Conservation (phyloP, 2,888 invertebrate species). For the Taenaris catops region DNA sequence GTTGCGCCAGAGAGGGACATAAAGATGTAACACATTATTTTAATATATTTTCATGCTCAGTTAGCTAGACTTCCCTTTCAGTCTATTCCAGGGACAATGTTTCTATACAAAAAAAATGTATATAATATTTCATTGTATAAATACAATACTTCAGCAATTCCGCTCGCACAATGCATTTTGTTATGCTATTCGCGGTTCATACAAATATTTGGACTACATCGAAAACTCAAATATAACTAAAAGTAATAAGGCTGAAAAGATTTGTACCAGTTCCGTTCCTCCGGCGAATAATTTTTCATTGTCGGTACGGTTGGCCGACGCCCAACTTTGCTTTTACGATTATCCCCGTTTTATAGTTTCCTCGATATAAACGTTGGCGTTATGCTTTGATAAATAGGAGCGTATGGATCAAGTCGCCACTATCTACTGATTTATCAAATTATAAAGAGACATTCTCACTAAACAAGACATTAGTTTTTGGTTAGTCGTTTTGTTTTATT, state of each 20-base stretch:
- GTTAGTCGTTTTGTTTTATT: too few species aligned
- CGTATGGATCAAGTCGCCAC: conserved; percentile 24
- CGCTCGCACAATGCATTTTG: conserved; percentile 3
- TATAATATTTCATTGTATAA: background rate
- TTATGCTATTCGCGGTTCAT: conserved; percentile 8
- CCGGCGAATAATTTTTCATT: conserved; percentile 69
- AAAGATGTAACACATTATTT: too few species aligned
- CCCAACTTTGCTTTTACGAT: conserved; percentile 74
- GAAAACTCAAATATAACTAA: conserved; percentile 31
- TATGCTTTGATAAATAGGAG: conserved; percentile 34
- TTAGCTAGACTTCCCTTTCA: too few species aligned
- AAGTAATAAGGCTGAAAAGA: conserved; percentile 41
- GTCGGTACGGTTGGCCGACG: conserved; percentile 56
- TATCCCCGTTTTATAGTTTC: conserved; percentile 73
- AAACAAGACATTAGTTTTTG: too few species aligned
- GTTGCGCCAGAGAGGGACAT: too few species aligned
- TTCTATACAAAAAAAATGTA: too few species aligned
- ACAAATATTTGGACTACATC: conserved; percentile 16
- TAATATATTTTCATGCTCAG: too few species aligned
- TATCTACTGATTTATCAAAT: conserved; percentile 21
- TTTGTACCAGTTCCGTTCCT: conserved; percentile 36
- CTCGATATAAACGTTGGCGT: conserved; percentile 64
- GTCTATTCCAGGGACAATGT: too few species aligned
- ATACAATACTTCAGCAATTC: conserved; percentile 3
- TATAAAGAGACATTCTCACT: background rate